Percentiles rank a stretch among this genome's conserved stretches.
phyloP scores from a whole-genome alignment of 2,888 invertebrate genomes.

The Eristalis intricaria region DNA sequence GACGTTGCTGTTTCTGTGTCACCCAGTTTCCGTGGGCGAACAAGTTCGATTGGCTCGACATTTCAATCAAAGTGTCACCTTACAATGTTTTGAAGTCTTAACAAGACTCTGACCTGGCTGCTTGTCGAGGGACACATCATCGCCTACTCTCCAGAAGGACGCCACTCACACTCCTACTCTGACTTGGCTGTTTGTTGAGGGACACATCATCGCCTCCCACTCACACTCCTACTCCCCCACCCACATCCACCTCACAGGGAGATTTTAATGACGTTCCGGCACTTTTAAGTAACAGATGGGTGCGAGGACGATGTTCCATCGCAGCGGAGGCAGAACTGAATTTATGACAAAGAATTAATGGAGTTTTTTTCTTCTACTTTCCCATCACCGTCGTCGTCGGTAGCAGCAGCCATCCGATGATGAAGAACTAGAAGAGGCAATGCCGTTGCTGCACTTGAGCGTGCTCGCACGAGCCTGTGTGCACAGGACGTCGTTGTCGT shows the following conservation, averaged over 20 bases:
- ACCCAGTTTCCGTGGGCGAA: not conserved
- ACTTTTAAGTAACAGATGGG: not conserved
- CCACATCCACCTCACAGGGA: not conserved
- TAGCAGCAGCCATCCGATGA: not conserved
- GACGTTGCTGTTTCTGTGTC: not conserved
- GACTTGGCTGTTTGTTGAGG: too few relatives aligned
- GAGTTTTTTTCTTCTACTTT: conserved; percentile 48
- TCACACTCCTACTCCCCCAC: too few relatives aligned
- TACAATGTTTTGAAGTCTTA: not conserved
- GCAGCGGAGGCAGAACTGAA: conserved; percentile 18
- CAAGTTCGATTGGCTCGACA: not conserved
- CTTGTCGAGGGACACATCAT: too few relatives aligned
- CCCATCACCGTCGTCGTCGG: not conserved
- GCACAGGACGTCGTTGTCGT: not conserved
- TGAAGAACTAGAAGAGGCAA: conserved; percentile 40
- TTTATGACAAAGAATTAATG: conserved; percentile 62
- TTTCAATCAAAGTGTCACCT: not conserved
- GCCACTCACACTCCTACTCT: too few relatives aligned
- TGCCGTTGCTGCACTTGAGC: conserved; percentile 56
- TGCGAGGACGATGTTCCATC: not conserved
- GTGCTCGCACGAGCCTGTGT: not conserved
- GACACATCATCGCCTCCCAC: too few relatives aligned
- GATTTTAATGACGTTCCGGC: not conserved
- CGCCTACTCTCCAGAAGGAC: not conserved
- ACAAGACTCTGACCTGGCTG: not conserved